phyloP scores from a whole-genome alignment of 2,113 vertebrate genomes.

The Vidua chalybeata region DNA sequence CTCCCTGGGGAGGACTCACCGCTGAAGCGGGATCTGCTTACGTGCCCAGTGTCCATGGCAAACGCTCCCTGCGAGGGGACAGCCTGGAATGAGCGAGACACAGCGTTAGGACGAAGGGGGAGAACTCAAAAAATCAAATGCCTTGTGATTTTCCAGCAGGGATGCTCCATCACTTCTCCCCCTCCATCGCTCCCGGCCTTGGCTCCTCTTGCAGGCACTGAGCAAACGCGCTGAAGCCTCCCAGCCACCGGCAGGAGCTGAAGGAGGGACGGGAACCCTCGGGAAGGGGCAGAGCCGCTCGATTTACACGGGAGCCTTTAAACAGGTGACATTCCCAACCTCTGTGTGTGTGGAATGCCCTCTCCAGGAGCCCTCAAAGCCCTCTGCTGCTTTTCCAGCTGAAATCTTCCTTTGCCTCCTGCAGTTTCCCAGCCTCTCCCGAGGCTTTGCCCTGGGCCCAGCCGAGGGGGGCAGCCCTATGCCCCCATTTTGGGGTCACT shows the following conservation, averaged over 20 bases:
- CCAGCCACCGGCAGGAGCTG: neutral
- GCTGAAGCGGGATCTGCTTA: neutral
- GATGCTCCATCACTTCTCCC: neutral
- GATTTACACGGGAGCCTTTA: fast-evolving
- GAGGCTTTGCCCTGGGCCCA: neutral
- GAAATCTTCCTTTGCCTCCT: neutral
- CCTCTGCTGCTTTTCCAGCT: neutral
- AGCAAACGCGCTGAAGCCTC: neutral
- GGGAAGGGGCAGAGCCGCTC: neutral
- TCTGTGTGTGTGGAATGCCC: fast-evolving
- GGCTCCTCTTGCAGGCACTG: neutral
- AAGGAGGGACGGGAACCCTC: neutral
- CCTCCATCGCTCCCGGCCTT: neutral
- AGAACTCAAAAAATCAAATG: fast-evolving
- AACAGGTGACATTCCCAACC: neutral
- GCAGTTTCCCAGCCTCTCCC: neutral
- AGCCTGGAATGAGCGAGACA: neutral
- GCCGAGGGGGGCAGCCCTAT: fast-evolving
- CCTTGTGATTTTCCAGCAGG: neutral
- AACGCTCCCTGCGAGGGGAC: neutral
- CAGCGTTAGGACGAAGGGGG: fast-evolving
- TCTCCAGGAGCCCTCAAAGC: neutral
- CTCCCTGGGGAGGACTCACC: neutral
- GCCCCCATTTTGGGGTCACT: neutral
- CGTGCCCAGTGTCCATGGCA: conserved; percentile 13